A percentile compares a stretch with the other conserved stretches of the same genome.
Conservation (phyloP, 2,113 vertebrate genomes). For the Xiphophorus maculatus region DNA sequence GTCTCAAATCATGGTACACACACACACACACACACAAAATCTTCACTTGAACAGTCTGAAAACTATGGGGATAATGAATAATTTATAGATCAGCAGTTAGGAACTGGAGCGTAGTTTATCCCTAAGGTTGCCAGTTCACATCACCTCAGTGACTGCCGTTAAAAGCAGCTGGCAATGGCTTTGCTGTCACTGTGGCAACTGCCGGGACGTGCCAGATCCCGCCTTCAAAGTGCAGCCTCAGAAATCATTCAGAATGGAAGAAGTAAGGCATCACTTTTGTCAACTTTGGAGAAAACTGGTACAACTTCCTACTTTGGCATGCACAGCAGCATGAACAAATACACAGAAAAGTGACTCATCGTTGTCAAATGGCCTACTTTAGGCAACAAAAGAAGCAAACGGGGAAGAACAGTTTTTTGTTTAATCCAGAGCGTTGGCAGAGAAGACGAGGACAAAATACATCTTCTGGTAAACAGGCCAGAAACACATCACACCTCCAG, state of each 20-base stretch:
- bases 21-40: conserved; percentile 5
- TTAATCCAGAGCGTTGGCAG: conserved; percentile 22
- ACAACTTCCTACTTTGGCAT: conserved; percentile 27
- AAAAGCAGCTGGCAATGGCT: conserved; percentile 37
- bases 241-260: conserved; percentile 5
- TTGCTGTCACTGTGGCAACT: conserved; percentile 16
- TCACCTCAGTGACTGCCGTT: conserved; percentile 29
- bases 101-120: conserved; percentile 61
- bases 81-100: conserved; percentile 53
- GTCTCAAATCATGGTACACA: conserved; percentile 1
- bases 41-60: conserved; percentile 37
- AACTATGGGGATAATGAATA: conserved; percentile 58
- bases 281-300: conserved; percentile 21
- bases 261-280: conserved; percentile 1
- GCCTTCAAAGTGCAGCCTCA: conserved; percentile 7
- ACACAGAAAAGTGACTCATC: conserved; percentile 40
- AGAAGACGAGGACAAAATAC: conserved; percentile 29
- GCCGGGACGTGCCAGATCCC: conserved; percentile 14
- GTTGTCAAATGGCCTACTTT: conserved; percentile 44
- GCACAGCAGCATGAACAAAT: conserved; percentile 15
- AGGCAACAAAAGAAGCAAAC: conserved; percentile 15
- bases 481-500: conserved; percentile 13
- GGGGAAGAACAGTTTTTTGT: conserved; percentile 41
- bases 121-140: conserved; percentile 41
- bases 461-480: conserved; percentile 39